Base-by-base conservation (phyloP, 2,888 invertebrate species). In the Stenotaenia linearis region DNA sequence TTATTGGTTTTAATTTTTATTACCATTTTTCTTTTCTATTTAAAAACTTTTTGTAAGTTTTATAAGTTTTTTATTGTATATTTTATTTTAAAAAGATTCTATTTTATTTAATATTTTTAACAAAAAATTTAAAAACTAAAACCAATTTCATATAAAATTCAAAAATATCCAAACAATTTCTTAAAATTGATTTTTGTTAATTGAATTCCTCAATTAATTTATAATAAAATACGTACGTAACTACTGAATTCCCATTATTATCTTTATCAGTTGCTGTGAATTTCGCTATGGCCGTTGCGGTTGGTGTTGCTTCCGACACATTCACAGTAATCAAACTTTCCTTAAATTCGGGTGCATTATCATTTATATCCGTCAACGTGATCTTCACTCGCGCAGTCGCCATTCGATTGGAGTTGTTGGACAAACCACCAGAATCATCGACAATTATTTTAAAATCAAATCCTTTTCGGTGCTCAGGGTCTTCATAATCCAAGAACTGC, bases 341-440 rank as follows among this genome's bases (percentile, higher is more conserved):
- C 61, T 92, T 92, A 81, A 95, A 89, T 85, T 92, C 92, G 0
- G 98, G 98, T 0, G 94, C 93, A 85, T 98, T 97, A 85, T 98
- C 98, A 86, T 98, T 98, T 84, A 96, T 93, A 84, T 98, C 98
- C 15, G 84, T 86, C 35, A 92, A 85, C 4, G 85, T 87, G 28
- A 90, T 79, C 9, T 40, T 77, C 0, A 82, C 79, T 12, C 6
- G 35, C 2, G 81, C 80, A 12, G 18, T 23, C 0, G 77, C 81
- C 21, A 77, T 69, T 18, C 80, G 82, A 15, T 23, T 25, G 3
- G 81, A 75, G 69, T 81, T 79, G 1, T 35, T 40, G 7, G 75
- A 56, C 10, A 30, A 30, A 7, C 78, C 75, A 0, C 81, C 81
- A 21, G 37, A 79, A 75, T 82, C 81, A 30, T 78, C 81, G 5